phyloP scores from a whole-genome alignment of 2,113 vertebrate species.

The Pelmatolapia mariae region DNA sequence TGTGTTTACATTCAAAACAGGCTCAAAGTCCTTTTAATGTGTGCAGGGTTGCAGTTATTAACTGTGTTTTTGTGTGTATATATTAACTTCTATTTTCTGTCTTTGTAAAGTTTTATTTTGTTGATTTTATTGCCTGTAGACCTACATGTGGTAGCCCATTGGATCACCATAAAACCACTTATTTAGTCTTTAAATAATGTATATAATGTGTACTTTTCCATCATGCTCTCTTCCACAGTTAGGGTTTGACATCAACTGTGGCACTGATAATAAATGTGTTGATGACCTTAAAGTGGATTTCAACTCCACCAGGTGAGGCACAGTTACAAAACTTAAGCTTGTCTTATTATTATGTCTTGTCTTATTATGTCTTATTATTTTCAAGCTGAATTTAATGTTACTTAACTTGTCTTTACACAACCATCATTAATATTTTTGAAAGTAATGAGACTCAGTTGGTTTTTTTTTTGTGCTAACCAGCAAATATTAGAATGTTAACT shows the following conservation, averaged over 20 bases:
- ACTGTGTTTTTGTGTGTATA: not conserved
- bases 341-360: not conserved
- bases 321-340: not conserved
- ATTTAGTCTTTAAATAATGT: not conserved
- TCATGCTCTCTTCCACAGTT: conserved; percentile 57
- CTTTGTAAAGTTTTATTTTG: not conserved
- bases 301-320: conserved; percentile 62
- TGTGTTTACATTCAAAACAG: too few species aligned
- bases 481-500: not conserved
- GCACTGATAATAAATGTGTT: conserved; percentile 66
- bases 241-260: conserved; percentile 82
- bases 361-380: not conserved
- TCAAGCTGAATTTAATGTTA: not conserved
- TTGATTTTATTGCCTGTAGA: not conserved
- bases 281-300: conserved; percentile 77
- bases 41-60: too few species aligned
- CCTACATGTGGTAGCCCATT: not conserved
- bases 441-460: not conserved
- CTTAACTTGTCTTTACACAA: not conserved
- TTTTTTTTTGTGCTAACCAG: not conserved
- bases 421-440: not conserved
- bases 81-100: not conserved
- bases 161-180: not conserved
- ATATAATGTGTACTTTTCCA: accelerated
- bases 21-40: too few species aligned